Evolutionary conservation across 1,140 invertebrate species (phyloP).

Genomic region (Coptotermes formosanus): DNA sequence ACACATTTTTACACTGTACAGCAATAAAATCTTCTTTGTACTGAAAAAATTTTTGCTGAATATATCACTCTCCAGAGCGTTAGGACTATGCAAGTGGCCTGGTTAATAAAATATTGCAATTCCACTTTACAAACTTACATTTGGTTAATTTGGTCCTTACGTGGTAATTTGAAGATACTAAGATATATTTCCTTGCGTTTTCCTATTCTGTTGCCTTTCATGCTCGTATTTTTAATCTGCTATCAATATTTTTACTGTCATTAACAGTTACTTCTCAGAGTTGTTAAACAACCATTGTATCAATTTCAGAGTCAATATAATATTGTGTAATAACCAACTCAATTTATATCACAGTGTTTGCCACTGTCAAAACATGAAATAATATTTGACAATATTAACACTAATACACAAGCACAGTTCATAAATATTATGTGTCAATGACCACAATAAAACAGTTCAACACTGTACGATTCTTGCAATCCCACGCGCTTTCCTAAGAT

Average conservation of each 20-base stretch:
- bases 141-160: neutral
- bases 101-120: neutral
- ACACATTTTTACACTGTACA: neutral
- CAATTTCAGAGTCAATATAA: neutral
- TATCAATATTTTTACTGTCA: neutral
- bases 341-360: neutral
- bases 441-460: neutral
- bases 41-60: neutral
- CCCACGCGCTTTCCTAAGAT: no score
- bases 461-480: no score
- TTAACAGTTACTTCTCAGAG: neutral
- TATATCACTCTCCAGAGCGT: neutral
- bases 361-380: no score
- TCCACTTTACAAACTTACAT: neutral
- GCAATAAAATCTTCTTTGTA: neutral
- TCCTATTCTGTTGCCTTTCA: neutral
- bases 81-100: neutral
- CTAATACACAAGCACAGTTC: neutral
- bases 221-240: neutral
- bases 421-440: neutral
- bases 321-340: neutral
- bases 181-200: neutral
- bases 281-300: neutral
- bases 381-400: neutral
- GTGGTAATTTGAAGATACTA: no score